Evolutionary conservation across 1,140 invertebrate species (phyloP).

Genomic region (Dreissena rostriformis): DNA sequence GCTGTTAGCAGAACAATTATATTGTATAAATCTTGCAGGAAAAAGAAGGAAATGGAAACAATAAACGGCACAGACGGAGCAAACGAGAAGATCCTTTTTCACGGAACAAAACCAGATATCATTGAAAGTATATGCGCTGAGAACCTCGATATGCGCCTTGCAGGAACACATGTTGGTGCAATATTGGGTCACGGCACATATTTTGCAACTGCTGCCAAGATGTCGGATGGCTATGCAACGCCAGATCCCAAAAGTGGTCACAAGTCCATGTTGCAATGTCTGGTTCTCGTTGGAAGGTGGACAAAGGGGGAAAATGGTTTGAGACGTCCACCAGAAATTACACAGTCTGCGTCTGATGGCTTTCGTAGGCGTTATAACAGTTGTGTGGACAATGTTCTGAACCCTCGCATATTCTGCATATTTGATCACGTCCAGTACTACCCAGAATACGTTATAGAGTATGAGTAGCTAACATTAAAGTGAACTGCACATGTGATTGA

Average conservation of each 20-base stretch:
- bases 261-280: conserved; percentile 64
- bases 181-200: neutral
- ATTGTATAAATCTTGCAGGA: neutral
- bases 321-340: conserved; percentile 63
- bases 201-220: conserved; percentile 1
- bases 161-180: neutral
- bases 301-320: conserved; percentile 58
- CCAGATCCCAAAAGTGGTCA: conserved; percentile 10
- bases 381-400: conserved; percentile 65
- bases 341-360: neutral
- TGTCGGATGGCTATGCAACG: neutral
- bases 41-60: too few relatives aligned
- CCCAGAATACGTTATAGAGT: conserved; percentile 73
- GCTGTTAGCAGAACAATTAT: too few relatives aligned
- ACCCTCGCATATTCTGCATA: conserved; percentile 70
- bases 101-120: conserved; percentile 1
- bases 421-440: conserved; percentile 73
- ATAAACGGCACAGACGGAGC: neutral
- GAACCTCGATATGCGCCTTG: neutral
- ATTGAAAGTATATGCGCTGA: neutral
- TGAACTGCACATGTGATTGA: too few relatives aligned
- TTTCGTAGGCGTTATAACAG: conserved; percentile 62
- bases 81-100: neutral
- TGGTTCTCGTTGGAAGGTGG: conserved; percentile 70
- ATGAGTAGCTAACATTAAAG: conserved; percentile 39